phyloP scores from a whole-genome alignment of 1,140 invertebrate species.

The Atta colombica region DNA sequence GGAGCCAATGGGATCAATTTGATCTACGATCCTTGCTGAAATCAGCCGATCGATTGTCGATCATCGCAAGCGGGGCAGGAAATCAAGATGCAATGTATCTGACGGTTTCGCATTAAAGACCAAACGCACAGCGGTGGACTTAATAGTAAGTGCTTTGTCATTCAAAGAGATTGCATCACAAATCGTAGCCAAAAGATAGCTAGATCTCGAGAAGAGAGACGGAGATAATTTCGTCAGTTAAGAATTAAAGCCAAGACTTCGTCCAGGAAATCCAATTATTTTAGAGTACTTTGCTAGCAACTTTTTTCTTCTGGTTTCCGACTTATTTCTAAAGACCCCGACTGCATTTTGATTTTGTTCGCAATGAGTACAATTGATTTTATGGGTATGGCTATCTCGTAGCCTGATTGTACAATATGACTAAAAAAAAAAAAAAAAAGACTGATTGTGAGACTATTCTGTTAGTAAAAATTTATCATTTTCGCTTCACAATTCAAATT shows the following conservation, averaged over 20 bases:
- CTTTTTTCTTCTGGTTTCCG: constrained; percentile 12
- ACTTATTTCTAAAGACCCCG: background rate
- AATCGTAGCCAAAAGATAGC: background rate
- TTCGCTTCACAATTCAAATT: background rate
- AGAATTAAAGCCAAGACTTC: constrained; percentile 35
- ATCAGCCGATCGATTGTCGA: constrained; percentile 64
- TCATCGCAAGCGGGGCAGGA: constrained; percentile 55
- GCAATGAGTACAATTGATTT: constrained; percentile 18
- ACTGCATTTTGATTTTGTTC: constrained; percentile 3
- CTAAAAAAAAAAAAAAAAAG: background rate
- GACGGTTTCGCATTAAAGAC: constrained; percentile 59
- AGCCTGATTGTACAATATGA: background rate
- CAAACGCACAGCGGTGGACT: constrained; percentile 60
- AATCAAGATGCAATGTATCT: constrained; percentile 64
- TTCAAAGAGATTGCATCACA: constrained; percentile 23
- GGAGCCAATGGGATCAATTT: constrained; percentile 52
- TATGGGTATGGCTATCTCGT: background rate
- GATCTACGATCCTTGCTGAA: constrained; percentile 4
- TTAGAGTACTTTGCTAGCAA: constrained; percentile 14
- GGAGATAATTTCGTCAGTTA: background rate
- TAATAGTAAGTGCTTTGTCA: constrained; percentile 60
- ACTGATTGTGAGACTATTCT: too few species aligned
- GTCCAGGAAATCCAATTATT: constrained; percentile 32
- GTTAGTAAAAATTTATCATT: background rate
- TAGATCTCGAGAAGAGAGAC: background rate